Conservation (phyloP, 35 echinoderm and acorn worm genomes). For the Lytechinus pictus region DNA sequence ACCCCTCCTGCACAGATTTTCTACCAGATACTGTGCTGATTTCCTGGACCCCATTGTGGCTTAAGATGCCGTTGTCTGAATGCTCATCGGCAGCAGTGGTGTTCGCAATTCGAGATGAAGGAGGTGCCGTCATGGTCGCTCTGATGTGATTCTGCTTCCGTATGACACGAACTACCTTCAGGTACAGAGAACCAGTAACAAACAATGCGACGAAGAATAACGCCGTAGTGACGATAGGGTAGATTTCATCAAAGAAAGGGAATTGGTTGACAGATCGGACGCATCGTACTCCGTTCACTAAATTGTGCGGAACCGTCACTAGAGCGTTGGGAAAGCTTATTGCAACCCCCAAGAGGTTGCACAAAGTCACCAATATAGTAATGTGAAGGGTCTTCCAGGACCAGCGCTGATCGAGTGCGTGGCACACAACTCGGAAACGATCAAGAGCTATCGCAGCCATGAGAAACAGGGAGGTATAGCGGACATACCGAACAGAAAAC, state of each 20-base stretch:
- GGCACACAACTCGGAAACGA: constrained; percentile 44
- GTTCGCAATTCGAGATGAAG: not conserved
- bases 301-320: not conserved
- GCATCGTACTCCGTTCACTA: not conserved
- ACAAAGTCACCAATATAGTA: not conserved
- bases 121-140: not conserved
- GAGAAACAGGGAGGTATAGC: not conserved
- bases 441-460: constrained; percentile 47
- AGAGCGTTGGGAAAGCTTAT: not conserved
- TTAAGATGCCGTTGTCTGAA: not conserved
- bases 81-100: not conserved
- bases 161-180: constrained; percentile 31
- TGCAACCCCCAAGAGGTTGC: not conserved
- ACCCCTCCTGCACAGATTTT: not conserved
- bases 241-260: not conserved
- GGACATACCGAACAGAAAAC: not conserved
- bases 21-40: not conserved
- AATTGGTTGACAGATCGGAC: not conserved
- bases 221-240: not conserved
- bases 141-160: constrained; percentile 33
- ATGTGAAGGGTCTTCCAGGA: not conserved
- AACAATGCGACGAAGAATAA: not conserved
- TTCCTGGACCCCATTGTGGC: not conserved
- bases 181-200: constrained; percentile 16
- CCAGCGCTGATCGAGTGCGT: not conserved